These are phyloP conservation scores for Gambusia yucatana DNA, from an alignment of 2,797 vertebrate species.

Conservation along the genomic window DNA sequence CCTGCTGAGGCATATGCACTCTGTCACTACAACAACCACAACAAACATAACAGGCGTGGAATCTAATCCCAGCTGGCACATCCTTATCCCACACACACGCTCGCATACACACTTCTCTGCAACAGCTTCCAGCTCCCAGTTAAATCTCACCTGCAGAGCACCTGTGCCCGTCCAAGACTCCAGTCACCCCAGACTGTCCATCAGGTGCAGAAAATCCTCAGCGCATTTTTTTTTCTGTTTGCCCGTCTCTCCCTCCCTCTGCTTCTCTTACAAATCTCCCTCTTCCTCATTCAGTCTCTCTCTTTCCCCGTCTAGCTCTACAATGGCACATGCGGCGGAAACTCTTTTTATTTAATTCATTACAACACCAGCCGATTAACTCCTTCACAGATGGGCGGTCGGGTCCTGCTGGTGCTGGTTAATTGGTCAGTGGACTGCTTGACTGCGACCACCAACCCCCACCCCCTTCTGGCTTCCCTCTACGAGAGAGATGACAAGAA, in stretches of 20 bases:
- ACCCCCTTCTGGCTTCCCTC: slow-evolving; percentile 47
- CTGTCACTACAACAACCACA: slow-evolving; percentile 71
- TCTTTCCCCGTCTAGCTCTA: slow-evolving; percentile 61
- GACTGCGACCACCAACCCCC: slow-evolving; percentile 41
- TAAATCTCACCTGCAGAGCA: slow-evolving; percentile 76
- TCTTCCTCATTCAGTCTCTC: slow-evolving; percentile 39
- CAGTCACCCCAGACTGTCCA: slow-evolving; percentile 70
- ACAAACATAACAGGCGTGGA: slow-evolving; percentile 71
- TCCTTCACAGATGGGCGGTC: slow-evolving; percentile 73
- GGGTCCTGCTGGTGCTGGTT: slow-evolving; percentile 72
- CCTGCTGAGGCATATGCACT: slow-evolving; percentile 48
- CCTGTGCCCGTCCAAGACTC: slow-evolving; percentile 73
- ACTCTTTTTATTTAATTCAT: slow-evolving; percentile 86
- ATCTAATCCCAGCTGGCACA: slow-evolving; percentile 54
- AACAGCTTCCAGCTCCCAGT: slow-evolving; percentile 39
- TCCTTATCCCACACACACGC: slow-evolving; percentile 16
- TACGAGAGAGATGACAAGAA: slow-evolving; percentile 59
- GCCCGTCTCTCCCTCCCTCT: slow-evolving; percentile 57
- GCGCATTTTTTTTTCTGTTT: slow-evolving; percentile 35
- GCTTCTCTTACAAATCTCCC: slow-evolving; percentile 55
- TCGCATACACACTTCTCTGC: slow-evolving; percentile 14
- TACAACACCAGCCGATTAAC: slow-evolving; percentile 83
- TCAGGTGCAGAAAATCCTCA: slow-evolving; percentile 75
- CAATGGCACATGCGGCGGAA: slow-evolving; percentile 76
- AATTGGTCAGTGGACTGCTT: slow-evolving; percentile 73